Conservation (phyloP, 2,113 vertebrate species). For the human (Homo sapiens) region DNA sequence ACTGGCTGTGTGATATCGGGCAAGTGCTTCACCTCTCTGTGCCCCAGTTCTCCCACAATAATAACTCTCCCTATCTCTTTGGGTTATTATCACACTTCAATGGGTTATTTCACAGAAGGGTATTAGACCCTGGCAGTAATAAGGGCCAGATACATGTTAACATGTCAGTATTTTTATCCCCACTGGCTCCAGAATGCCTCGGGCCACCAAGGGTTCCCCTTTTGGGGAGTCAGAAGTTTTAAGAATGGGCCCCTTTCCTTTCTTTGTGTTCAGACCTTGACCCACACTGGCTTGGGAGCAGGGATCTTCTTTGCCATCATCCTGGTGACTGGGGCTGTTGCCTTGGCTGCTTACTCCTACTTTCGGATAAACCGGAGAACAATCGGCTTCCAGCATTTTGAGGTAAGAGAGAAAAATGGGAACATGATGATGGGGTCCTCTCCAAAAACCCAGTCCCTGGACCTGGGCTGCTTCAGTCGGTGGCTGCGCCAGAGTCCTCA, state of each 20-base stretch:
- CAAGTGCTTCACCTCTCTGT: not conserved
- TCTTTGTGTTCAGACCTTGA: constrained; percentile 74
- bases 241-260: not conserved
- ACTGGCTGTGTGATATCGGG: not conserved
- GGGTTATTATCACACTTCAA: not conserved
- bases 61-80: not conserved
- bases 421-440: accelerated
- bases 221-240: not conserved
- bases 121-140: not conserved
- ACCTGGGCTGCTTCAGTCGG: not conserved
- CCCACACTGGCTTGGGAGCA: constrained; percentile 84
- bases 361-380: constrained; percentile 87
- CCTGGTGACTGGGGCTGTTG: constrained; percentile 77
- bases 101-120: not conserved
- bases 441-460: not conserved
- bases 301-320: constrained; percentile 88
- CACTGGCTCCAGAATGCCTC: not conserved
- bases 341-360: constrained; percentile 88
- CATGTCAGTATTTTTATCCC: not conserved
- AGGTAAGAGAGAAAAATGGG: constrained; percentile 80
- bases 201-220: not conserved
- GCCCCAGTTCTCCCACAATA: not conserved
- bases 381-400: constrained; percentile 91
- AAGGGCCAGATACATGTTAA: no score
- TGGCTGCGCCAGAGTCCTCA: accelerated